phyloP scores from a whole-genome alignment of 2,113 vertebrate species.

The Paramisgurnus dabryanus region DNA sequence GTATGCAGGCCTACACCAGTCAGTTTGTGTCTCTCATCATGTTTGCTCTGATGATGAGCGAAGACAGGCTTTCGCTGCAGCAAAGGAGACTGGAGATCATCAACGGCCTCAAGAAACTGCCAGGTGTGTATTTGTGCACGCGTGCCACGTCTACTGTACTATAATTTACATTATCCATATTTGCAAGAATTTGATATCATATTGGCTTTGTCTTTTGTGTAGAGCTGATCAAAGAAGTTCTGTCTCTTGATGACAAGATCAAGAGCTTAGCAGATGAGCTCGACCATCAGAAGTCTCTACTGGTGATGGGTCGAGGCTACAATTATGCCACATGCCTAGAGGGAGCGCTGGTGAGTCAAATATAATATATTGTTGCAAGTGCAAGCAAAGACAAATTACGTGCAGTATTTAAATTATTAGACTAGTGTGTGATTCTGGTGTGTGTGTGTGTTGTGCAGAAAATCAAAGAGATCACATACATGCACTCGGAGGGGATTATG shows the following conservation, averaged over 20 bases:
- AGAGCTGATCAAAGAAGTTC: slow-evolving; percentile 87
- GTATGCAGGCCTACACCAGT: slow-evolving; percentile 90
- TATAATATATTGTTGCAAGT: neutral
- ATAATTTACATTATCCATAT: no score
- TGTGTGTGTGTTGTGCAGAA: slow-evolving; percentile 74
- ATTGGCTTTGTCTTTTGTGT: slow-evolving; percentile 50
- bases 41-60: slow-evolving; percentile 95
- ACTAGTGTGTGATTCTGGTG: neutral
- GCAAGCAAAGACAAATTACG: neutral
- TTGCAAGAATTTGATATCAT: neutral
- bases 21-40: slow-evolving; percentile 92
- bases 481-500: slow-evolving; percentile 97
- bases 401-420: no score
- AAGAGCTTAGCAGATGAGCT: slow-evolving; percentile 86
- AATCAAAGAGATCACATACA: slow-evolving; percentile 99
- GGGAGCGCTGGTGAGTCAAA: slow-evolving; percentile 88
- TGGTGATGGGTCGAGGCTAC: slow-evolving; percentile 96
- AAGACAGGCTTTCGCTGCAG: slow-evolving; percentile 92
- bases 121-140: slow-evolving; percentile 72
- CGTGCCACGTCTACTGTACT: neutral
- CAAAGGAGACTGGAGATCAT: slow-evolving; percentile 89
- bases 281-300: slow-evolving; percentile 85
- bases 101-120: slow-evolving; percentile 77
- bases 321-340: slow-evolving; percentile 96
- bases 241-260: slow-evolving; percentile 87